Evolutionary conservation across 2,888 invertebrate genomes (phyloP).

Genomic region (Syrista parreyssii): DNA sequence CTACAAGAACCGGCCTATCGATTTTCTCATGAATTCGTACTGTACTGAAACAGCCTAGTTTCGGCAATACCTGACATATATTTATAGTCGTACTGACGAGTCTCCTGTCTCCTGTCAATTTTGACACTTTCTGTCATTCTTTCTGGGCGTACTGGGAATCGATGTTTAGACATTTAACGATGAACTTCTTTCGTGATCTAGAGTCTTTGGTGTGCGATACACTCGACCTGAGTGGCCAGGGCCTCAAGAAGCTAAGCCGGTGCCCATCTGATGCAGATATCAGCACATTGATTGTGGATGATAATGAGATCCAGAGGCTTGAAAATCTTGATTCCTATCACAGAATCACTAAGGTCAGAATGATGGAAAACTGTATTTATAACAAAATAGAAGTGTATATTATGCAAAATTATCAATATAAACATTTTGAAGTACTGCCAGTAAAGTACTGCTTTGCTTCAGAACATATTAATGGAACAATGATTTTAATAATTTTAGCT

Average conservation of each 20-base stretch:
- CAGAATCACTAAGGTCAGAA: slow-evolving; percentile 78
- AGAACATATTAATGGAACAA: slow-evolving; percentile 2
- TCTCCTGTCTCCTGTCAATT: slow-evolving; percentile 20
- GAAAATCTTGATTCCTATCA: slow-evolving; percentile 88
- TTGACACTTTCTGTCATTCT: slow-evolving; percentile 19
- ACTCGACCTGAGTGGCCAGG: slow-evolving; percentile 82
- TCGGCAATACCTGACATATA: background rate
- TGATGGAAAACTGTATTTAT: background rate
- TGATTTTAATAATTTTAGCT: slow-evolving; percentile 70
- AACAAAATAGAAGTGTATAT: background rate
- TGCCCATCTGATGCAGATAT: slow-evolving; percentile 78
- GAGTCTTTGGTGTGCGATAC: slow-evolving; percentile 66
- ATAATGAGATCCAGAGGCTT: slow-evolving; percentile 87
- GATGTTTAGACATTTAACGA: slow-evolving; percentile 15
- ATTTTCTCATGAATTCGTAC: background rate
- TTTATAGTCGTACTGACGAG: background rate
- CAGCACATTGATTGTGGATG: slow-evolving; percentile 81
- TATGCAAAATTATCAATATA: background rate
- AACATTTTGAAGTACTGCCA: slow-evolving; percentile 1
- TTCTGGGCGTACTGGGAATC: slow-evolving; percentile 2
- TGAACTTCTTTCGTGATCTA: slow-evolving; percentile 33
- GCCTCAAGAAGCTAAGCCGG: slow-evolving; percentile 83
- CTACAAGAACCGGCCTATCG: background rate
- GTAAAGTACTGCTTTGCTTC: background rate
- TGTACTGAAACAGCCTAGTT: background rate